Evolutionary conservation across 2,113 vertebrate genomes (phyloP), one percentile per base, ranked within the genome.

Genomic region (Microtus montanus): DNA sequence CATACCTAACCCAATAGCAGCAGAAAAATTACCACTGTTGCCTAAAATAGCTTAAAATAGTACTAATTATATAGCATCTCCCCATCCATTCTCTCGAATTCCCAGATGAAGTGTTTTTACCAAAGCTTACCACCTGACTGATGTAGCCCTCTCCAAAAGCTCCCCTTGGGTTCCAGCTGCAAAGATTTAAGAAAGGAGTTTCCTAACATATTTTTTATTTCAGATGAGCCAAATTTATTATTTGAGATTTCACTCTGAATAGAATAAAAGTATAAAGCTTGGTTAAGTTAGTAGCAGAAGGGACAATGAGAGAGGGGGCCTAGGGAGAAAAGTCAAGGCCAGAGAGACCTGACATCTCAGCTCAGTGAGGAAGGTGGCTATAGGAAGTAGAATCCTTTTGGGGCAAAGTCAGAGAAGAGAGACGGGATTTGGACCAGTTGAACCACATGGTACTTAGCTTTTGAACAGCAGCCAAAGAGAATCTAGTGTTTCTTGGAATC

Each of bases 201-300:
- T 87, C 26, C 15, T 87, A 84, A 92, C n/a, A 71, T 6, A 87
- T 14, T 49, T 91, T 68, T 94, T 64, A 91, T 35, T 91, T 95
- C 47, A 91, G 64, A 74, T 75, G 79, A 5, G n/a, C 1, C n/a
- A 47, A 24, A 71, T 61, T 33, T 73, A 87, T 61, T 54, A 71
- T 94, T 90, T 26, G 5, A 82, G 52, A 73, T 20, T 74, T 87
- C 19, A 64, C 38, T 86, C 47, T 64, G 80, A 83, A 93, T 74
- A 90, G 52, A n/a, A 87, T 68, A 35, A 64, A 91, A 54, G 3
- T 14, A 4, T 58, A 7, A 93, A 86, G 88, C 10, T 6, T 41
- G 61, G 33, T 47, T 90, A 64, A 24, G 68, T 63, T 49, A 47
- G 38, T 1, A 84, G 26, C 2, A 87, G 33, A 49, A 82, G 82